Percentiles rank a stretch among this genome's conserved stretches.
phyloP scores from a whole-genome alignment of 2,113 vertebrate genomes.

The Anolis carolinensis region DNA sequence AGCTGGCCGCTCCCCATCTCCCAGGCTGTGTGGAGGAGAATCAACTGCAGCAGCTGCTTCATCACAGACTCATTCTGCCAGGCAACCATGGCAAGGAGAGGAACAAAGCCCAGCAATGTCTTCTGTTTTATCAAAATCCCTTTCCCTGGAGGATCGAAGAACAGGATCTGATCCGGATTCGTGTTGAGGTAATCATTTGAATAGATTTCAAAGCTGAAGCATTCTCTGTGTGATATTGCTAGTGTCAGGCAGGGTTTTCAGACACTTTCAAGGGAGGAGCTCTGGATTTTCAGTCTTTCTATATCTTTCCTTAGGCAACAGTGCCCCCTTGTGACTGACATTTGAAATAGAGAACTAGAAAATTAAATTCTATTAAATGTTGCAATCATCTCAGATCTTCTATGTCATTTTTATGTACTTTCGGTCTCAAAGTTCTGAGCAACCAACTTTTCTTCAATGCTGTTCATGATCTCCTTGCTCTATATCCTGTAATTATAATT shows the following conservation, averaged over 20 bases:
- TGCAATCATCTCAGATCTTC: background rate
- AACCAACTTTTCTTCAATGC: background rate
- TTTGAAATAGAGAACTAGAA: background rate
- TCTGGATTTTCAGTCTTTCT: constrained; percentile 9
- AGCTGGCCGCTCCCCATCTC: constrained; percentile 60
- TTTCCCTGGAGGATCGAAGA: background rate
- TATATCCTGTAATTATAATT: background rate
- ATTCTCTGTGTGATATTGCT: background rate
- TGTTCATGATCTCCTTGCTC: background rate
- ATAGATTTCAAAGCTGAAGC: background rate
- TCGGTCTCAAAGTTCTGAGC: background rate
- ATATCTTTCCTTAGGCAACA: constrained; percentile 58
- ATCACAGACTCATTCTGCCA: background rate
- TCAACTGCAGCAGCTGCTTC: constrained; percentile 16
- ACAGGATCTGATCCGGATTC: background rate
- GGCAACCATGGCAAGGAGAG: constrained; percentile 48
- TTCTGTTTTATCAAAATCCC: background rate
- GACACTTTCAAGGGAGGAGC: constrained; percentile 17
- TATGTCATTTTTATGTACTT: background rate
- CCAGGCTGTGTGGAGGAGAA: constrained; percentile 27
- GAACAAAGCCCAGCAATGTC: background rate
- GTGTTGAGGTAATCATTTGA: background rate
- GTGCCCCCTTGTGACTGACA: constrained; percentile 61
- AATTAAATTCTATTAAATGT: background rate
- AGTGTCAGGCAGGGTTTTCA: constrained; percentile 14